Percentiles rank a stretch among this genome's conserved stretches.
Evolutionary conservation across 2,113 vertebrate genomes (phyloP).

Genomic region (Rhynchomys soricoides): DNA sequence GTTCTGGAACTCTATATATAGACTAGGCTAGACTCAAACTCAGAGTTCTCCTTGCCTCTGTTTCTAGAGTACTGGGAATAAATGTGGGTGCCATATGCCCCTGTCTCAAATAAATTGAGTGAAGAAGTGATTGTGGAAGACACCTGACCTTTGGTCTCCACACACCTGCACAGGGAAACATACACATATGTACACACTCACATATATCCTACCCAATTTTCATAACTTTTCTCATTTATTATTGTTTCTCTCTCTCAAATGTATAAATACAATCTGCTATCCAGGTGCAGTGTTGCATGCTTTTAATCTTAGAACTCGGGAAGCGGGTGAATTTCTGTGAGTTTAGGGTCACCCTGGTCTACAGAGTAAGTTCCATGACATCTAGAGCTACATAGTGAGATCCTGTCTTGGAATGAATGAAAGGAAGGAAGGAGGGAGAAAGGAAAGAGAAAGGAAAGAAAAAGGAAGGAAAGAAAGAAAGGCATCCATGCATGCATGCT

Average conservation of each 20-base stretch:
- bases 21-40: background rate
- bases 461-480: background rate
- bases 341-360: background rate
- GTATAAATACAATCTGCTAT: background rate
- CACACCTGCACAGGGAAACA: background rate
- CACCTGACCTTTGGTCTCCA: background rate
- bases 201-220: background rate
- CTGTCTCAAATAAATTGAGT: background rate
- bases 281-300: background rate
- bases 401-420: background rate
- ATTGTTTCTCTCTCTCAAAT: background rate
- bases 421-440: too few species aligned
- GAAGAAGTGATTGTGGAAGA: background rate
- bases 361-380: background rate
- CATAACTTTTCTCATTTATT: background rate
- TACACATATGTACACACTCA: background rate
- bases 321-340: background rate
- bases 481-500: background rate
- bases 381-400: background rate
- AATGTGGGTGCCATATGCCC: background rate
- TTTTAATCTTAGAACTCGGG: background rate
- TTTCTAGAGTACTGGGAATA: background rate
- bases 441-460: background rate
- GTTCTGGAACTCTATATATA: background rate
- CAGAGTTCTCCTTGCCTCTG: background rate